phyloP scores from a whole-genome alignment of 2,888 invertebrate species.

The Zygaena filipendulae region DNA sequence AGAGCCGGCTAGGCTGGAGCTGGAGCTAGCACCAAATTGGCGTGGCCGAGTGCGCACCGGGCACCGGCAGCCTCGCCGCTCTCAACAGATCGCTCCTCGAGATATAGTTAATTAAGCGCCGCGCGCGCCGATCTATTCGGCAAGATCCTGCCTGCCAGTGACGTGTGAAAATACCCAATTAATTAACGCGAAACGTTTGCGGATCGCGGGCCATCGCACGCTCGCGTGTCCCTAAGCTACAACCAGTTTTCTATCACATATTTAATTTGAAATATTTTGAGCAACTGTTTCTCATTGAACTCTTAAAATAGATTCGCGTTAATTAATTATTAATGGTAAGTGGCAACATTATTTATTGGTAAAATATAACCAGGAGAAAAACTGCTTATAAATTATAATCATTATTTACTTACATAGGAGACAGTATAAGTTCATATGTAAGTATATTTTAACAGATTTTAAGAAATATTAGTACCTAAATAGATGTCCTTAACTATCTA shows the following conservation, averaged over 20 bases:
- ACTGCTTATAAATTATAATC: no score
- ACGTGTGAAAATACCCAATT: constrained; percentile 70
- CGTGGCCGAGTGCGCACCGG: constrained; percentile 54
- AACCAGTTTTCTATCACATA: constrained; percentile 31
- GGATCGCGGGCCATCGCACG: constrained; percentile 24
- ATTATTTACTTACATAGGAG: no score
- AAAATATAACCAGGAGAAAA: no score
- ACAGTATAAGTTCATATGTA: no score
- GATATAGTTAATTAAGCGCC: constrained; percentile 67
- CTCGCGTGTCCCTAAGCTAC: constrained; percentile 42
- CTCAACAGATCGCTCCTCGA: constrained; percentile 47
- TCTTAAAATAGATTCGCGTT: no score
- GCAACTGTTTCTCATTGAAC: no score
- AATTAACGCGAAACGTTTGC: constrained; percentile 59
- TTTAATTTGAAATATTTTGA: constrained; percentile 35
- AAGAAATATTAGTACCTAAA: no score
- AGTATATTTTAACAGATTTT: no score
- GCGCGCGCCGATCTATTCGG: constrained; percentile 63
- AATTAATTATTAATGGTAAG: no score
- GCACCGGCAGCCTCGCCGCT: no score
- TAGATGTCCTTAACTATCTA: no score
- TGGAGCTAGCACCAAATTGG: constrained; percentile 61
- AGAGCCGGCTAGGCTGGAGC: constrained; percentile 34
- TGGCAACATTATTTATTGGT: no score
- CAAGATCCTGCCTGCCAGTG: constrained; percentile 60